Base-by-base conservation (phyloP, 1,140 invertebrate genomes). In the Charaxes varanes region DNA sequence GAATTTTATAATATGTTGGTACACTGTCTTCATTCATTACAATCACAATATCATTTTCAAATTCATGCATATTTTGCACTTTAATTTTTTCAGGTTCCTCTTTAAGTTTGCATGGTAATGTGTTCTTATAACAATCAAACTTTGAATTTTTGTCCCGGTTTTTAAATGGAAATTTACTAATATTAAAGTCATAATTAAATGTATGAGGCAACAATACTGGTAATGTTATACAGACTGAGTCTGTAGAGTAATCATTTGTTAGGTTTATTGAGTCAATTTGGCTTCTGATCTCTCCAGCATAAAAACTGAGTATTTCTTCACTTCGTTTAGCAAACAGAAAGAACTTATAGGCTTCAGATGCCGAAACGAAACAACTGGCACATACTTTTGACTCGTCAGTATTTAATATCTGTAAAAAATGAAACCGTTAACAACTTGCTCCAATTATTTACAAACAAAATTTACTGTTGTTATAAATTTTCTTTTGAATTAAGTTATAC, bases 331-430 rank as follows among this genome's bases (percentile, higher is more conserved):
- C 27, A 14, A 54, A 19, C n/a, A 67, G 42, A 36, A 61, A 69
- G 26, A 82, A 82, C 33, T 72, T 70, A 30, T 74, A 78, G 10
- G 73, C 64, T 22, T 55, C 49, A 14, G 55, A 64, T 7, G 74
- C 68, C 3, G 40, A 34, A 6, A 49, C 41, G 11, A 74, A 76
- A 38, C 78, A 82, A n/a, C 65, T 52, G 2, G 57, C 37, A 44
- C 78, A 82, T 5, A 72, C 49, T 60, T 65, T 76, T 35, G 51
- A 65, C 4, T 64, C 56, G 6, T 70, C 63, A 5, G 21, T 16
- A 1, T 57, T 33, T 31, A 40, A 41, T 32, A 79, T 37, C 77
- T 82, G 55, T 27, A 41, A 53, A 38, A 45, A 31, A 42, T 7
- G 18, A 12, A n/a, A n/a, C n/a, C n/a, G n/a, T n/a, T n/a, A n/a